phyloP scores from a whole-genome alignment of 2,113 vertebrate species.

The Eclectus roratus region DNA sequence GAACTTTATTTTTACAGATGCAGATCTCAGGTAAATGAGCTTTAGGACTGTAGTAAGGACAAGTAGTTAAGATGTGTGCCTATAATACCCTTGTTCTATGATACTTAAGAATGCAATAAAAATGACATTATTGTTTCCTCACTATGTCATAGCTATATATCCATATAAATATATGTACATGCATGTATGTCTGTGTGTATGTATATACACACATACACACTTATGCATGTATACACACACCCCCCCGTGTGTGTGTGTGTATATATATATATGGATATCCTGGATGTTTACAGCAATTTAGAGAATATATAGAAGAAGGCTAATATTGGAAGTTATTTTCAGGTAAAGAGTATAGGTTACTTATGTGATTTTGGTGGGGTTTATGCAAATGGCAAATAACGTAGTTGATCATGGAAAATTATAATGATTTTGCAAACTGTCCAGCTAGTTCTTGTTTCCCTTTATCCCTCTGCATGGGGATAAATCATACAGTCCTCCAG shows the following conservation, averaged over 20 bases:
- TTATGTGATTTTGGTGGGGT: background rate
- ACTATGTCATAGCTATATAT: background rate
- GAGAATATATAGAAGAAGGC: background rate
- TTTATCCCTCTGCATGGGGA: background rate
- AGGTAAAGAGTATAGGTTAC: background rate
- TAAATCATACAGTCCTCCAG: background rate
- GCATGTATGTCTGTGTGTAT: background rate
- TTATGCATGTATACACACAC: background rate
- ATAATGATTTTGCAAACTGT: background rate
- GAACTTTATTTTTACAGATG: conserved; percentile 66
- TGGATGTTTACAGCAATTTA: conserved; percentile 15
- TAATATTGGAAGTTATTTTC: background rate
- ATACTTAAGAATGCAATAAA: conserved; percentile 61
- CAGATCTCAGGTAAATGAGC: conserved; percentile 76
- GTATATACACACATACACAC: background rate
- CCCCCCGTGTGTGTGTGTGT: background rate
- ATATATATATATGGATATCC: background rate
- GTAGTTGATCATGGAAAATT: background rate
- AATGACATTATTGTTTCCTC: background rate
- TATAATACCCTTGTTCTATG: conserved; percentile 30
- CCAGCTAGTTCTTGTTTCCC: background rate
- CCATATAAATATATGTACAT: background rate
- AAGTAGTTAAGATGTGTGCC: conserved; percentile 58
- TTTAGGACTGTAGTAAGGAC: conserved; percentile 54
- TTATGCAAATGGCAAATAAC: background rate